Conservation (phyloP, 1,140 invertebrate genomes). For the Bicyclus anynana region DNA sequence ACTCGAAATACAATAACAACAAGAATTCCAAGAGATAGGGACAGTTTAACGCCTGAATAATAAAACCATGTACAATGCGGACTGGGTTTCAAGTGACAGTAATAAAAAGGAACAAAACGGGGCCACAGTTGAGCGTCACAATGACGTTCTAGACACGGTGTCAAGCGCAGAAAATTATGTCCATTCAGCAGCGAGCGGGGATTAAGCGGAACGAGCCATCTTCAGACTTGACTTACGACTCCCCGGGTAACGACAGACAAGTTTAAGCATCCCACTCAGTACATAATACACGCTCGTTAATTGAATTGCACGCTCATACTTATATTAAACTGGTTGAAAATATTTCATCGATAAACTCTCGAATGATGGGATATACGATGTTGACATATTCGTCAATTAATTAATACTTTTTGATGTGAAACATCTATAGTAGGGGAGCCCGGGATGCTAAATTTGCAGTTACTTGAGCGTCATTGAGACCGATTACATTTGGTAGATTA, state of each 20-base stretch:
- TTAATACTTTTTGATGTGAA: too few species aligned
- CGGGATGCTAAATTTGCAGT: too few species aligned
- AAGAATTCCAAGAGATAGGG: slow-evolving; percentile 1
- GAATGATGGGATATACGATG: too few species aligned
- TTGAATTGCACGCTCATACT: slow-evolving; percentile 10
- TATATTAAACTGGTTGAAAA: not conserved
- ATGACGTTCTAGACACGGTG: slow-evolving; percentile 61
- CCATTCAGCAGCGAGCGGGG: slow-evolving; percentile 63
- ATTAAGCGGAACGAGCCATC: slow-evolving; percentile 65
- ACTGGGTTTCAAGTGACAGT: slow-evolving; percentile 36
- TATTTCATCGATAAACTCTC: not conserved
- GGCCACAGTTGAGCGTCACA: slow-evolving; percentile 49
- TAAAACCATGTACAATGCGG: slow-evolving; percentile 16
- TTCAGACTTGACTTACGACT: slow-evolving; percentile 33
- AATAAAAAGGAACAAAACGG: slow-evolving; percentile 60
- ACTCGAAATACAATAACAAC: not conserved
- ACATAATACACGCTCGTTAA: slow-evolving; percentile 16
- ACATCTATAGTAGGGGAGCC: too few species aligned
- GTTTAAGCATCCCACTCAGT: slow-evolving; percentile 37
- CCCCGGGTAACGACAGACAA: slow-evolving; percentile 39
- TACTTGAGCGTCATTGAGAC: too few species aligned
- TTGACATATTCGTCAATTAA: too few species aligned
- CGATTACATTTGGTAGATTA: too few species aligned
- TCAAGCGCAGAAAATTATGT: slow-evolving; percentile 75
- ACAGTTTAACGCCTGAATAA: slow-evolving; percentile 13